Percentiles rank a stretch among this genome's conserved stretches.
phyloP scores from a whole-genome alignment of 2,797 vertebrate genomes.

The Gephyroberyx darwinii region DNA sequence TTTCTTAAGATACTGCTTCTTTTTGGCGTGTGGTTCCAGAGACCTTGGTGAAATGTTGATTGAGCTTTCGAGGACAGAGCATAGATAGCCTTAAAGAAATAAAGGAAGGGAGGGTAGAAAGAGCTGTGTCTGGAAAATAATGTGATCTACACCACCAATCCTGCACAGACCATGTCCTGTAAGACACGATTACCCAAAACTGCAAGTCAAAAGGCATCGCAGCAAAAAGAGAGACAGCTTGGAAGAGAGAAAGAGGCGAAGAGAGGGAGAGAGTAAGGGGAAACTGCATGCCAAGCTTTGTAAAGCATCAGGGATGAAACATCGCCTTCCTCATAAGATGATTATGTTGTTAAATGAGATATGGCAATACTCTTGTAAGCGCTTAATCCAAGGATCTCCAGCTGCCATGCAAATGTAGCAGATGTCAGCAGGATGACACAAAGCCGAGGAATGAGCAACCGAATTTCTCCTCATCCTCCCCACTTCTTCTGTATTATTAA shows the following conservation, averaged over 20 bases:
- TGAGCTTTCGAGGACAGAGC: conserved; percentile 52
- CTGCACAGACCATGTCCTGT: conserved; percentile 32
- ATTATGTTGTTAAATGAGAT: conserved; percentile 84
- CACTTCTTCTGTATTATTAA: conserved; percentile 44
- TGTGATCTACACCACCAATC: conserved; percentile 33
- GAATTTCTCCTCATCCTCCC: conserved; percentile 55
- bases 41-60: conserved; percentile 72
- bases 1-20: conserved; percentile 45
- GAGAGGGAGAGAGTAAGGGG: conserved; percentile 35
- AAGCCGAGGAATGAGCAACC: conserved; percentile 73
- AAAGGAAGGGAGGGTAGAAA: conserved; percentile 4
- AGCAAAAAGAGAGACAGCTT: conserved; percentile 13
- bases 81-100: conserved; percentile 48
- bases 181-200: conserved; percentile 45
- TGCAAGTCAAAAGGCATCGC: conserved; percentile 38
- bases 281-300: conserved; percentile 68
- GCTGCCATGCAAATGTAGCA: conserved; percentile 81
- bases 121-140: conserved; percentile 49
- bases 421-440: conserved; percentile 80
- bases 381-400: conserved; percentile 81
- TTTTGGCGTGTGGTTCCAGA: conserved; percentile 41
- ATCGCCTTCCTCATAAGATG: conserved; percentile 76
- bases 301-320: conserved; percentile 75
- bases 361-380: conserved; percentile 80
- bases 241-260: conserved; percentile 14